These are phyloP conservation scores for Spermophilus dauricus DNA, from an alignment of 2,113 vertebrate genomes.

Conservation along the genomic window DNA sequence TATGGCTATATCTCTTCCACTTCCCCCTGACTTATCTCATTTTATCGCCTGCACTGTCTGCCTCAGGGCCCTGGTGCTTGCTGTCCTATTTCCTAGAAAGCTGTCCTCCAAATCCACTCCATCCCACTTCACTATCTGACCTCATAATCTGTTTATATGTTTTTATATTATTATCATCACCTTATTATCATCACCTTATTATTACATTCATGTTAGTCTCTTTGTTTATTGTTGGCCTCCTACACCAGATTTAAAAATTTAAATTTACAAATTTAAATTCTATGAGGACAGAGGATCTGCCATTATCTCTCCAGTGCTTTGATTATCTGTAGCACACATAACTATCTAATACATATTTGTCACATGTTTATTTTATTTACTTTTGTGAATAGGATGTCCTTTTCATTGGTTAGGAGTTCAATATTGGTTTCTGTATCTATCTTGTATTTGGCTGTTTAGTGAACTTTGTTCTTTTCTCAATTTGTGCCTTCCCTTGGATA, in stretches of 20 bases:
- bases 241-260: background rate
- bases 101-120: background rate
- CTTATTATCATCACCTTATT: background rate
- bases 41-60: background rate
- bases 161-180: background rate
- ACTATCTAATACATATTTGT: background rate
- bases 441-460: background rate
- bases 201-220: background rate
- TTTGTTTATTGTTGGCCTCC: background rate
- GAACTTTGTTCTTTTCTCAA: constrained; percentile 47
- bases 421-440: background rate
- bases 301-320: background rate
- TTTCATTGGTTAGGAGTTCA: background rate
- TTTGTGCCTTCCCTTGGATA: background rate
- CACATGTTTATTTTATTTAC: background rate
- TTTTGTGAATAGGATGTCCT: constrained; percentile 5
- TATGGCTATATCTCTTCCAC: background rate
- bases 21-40: background rate
- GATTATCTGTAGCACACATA: background rate
- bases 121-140: background rate
- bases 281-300: background rate
- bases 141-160: background rate
- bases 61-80: background rate
- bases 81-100: background rate
- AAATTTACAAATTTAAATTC: background rate